Evolutionary conservation across 2,888 invertebrate genomes (phyloP), one percentile per base, ranked within the genome.

Genomic region (Euproctis similis): DNA sequence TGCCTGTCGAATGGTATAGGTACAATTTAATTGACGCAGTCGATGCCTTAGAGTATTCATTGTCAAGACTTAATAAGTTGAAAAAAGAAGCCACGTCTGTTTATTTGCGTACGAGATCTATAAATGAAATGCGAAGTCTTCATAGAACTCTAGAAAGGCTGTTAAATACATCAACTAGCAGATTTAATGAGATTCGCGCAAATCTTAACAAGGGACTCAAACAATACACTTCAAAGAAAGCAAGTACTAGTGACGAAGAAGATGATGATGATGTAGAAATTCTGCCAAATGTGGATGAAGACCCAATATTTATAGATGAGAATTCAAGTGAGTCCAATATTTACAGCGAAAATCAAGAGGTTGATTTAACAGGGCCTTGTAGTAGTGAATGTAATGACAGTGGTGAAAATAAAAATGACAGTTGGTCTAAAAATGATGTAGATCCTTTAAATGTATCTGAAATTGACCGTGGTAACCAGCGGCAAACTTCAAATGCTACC

Each of bases 1-100:
- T 77, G 5, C 80, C 85, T 8, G 67, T 85, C 25, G 87, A 88
- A 53, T 88, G 88, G 88, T 88, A 82, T 47, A 77, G 87, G 34
- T 87, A 86, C 43, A 88, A 88, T 39, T 69, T 87, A 14, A 59
- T 86, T 26, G 85, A 87, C 44, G 86, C 88, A 1, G 77, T 86
- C 13, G 85, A 87, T 37, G 81, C 88, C 13, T 72, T 88, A 28
- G 86, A 87, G 36, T 88, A 87, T 58, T 76, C 88, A 4, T 63
- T 87, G 11, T 65, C 78, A 9, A 77, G 86, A 18, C 61, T 88
- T 25, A 67, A 81, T 16, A 81, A 81, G 42, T 54, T 88, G 18
- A 87, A 87, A 35, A 82, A 78, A 42, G 82, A 77, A 39, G 64
- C 80, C 1, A 71, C 73, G 4, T 69, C 78, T 1, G 47, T 77